phyloP scores from a whole-genome alignment of 2,113 vertebrate species.

The Bagarius yarrelli region DNA sequence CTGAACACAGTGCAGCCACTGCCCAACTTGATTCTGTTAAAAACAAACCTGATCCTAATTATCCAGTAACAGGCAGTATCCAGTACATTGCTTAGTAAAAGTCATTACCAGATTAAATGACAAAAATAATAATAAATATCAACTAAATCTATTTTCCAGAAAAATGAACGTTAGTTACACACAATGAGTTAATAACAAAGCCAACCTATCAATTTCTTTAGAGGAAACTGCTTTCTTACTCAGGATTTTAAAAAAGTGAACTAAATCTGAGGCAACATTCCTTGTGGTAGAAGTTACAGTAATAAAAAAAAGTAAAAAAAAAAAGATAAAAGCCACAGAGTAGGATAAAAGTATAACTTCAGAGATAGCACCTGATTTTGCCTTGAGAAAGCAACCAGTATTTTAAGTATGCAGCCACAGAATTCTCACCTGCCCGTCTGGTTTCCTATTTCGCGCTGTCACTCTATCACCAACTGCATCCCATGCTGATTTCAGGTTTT shows the following conservation, averaged over 20 bases:
- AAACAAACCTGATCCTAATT: background rate
- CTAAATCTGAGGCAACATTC: too few species aligned
- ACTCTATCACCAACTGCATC: constrained; percentile 14
- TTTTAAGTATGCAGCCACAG: constrained; percentile 25
- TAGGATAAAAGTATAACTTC: background rate
- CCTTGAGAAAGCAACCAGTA: constrained; percentile 31
- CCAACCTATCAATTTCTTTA: background rate
- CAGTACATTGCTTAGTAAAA: too few species aligned
- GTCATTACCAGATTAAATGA: background rate
- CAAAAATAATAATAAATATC: background rate
- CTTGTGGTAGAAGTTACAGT: too few species aligned
- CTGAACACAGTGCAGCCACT: background rate
- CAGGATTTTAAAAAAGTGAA: too few species aligned
- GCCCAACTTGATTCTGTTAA: background rate
- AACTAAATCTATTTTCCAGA: background rate
- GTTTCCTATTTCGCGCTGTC: constrained; percentile 36
- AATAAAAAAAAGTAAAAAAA: background rate
- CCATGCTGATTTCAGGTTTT: constrained; percentile 14
- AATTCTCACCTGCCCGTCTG: constrained; percentile 39
- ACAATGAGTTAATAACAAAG: background rate
- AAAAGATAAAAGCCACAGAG: background rate
- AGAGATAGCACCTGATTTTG: constrained; percentile 6
- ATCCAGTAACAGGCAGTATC: too few species aligned
- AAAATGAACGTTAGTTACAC: background rate
- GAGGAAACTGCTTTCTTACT: background rate